These are phyloP conservation scores for Sclerurus mexicanus DNA, from an alignment of 2,113 vertebrate species.

Conservation along the genomic window DNA sequence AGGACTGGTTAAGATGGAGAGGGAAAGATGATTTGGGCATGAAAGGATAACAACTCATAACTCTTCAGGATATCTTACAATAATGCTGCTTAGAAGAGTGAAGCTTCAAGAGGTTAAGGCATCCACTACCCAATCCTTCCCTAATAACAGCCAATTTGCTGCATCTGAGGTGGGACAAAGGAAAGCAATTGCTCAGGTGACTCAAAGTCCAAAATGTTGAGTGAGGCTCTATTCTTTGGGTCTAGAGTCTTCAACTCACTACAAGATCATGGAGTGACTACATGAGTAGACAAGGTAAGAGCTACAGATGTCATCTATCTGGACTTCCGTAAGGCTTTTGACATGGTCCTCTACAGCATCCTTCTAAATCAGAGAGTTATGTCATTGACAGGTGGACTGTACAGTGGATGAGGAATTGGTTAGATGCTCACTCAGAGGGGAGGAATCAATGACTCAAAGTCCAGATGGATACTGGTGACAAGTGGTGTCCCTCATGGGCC, in stretches of 20 bases:
- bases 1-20: background rate
- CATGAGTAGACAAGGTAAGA: background rate
- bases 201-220: background rate
- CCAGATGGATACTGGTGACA: background rate
- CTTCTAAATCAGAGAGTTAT: background rate
- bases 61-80: background rate
- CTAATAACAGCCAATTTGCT: background rate
- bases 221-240: background rate
- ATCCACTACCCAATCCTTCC: background rate
- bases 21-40: background rate
- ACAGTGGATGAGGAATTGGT: background rate
- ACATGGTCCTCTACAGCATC: rapidly evolving
- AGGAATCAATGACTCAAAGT: background rate
- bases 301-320: background rate
- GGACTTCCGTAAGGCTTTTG: background rate
- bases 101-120: background rate
- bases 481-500: background rate
- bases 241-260: background rate
- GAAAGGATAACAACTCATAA: background rate
- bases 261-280: background rate
- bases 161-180: background rate
- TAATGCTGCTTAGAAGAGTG: rapidly evolving
- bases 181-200: background rate
- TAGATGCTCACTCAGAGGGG: background rate
- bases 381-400: background rate